Base-by-base conservation (phyloP, 2,113 vertebrate species). In the Rhombomys opimus region DNA sequence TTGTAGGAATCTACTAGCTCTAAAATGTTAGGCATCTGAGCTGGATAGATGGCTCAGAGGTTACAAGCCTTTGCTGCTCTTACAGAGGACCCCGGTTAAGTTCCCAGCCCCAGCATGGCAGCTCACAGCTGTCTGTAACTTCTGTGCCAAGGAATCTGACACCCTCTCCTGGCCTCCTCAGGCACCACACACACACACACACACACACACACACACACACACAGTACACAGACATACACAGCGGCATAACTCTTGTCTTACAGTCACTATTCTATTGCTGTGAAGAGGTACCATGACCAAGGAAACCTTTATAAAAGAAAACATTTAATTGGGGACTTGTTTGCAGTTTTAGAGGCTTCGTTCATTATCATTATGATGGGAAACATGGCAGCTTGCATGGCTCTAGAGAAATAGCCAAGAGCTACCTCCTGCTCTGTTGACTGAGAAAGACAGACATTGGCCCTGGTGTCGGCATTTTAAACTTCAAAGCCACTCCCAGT, bases 31-130 rank as follows among this genome's bases (percentile, higher is more conserved):
- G 25, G 23, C n/a, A 84, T 41, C 54, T 50, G 5, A 22, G 65
- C 59, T 82, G 27, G 67, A 90, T 70, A 75, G 65, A 15, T 75
- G 88, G 59, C 91, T 23, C 88, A 81, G 86, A 90, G 50, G 75
- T 22, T 61, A 1, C 73, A 54, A 41, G 13, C 22, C 27, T n/a
- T 63, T 25, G n/a, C 14, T 63, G 57, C 59, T 63, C n/a, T 84
- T 25, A 41, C n/a, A 30, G 59, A 63, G 59, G 59, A 30, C 23
- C 81, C 23, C 7, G 13, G 59, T 41, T 63, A 41, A 0, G 0
- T 41, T 63, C 81, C 81, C 27, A 30, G n/a, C n/a, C 41, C 57
- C 59, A n/a, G 41, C 14, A 17, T 17, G 23, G 59, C n/a, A 84
- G 81, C 23, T 84, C 57, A 84, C n/a, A 41, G 14, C 61, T 63